phyloP scores from a whole-genome alignment of 2,888 invertebrate species.

The Lamellibrachia satsuma region DNA sequence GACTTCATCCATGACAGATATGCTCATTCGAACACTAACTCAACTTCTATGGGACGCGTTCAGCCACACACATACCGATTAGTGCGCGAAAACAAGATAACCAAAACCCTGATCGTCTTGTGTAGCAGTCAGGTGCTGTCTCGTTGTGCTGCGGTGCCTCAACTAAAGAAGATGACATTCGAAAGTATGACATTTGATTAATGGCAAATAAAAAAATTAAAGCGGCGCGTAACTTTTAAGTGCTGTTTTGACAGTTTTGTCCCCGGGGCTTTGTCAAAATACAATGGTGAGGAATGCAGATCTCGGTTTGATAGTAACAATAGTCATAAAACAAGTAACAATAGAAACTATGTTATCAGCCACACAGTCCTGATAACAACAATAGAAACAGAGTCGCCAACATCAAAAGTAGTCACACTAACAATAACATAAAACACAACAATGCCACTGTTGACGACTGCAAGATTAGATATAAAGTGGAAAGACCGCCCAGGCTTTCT shows the following conservation, averaged over 20 bases:
- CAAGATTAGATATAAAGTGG: background rate
- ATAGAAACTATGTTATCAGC: background rate
- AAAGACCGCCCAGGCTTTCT: background rate
- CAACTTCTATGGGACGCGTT: no score
- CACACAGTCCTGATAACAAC: background rate
- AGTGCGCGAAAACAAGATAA: no score
- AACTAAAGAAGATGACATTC: no score
- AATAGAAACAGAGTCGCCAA: background rate
- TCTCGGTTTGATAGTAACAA: background rate
- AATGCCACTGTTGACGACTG: background rate
- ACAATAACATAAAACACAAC: background rate
- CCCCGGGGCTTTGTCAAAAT: background rate
- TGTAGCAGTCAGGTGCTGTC: no score
- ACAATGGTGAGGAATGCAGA: background rate
- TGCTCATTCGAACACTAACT: no score
- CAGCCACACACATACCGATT: no score
- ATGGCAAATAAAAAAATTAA: background rate
- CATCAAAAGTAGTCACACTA: background rate
- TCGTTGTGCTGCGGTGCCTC: background rate
- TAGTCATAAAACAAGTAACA: background rate
- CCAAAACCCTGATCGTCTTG: no score
- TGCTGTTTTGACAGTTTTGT: background rate
- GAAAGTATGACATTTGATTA: background rate
- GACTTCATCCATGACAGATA: no score
- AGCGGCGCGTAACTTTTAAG: background rate